Conservation (phyloP, 2,888 invertebrate genomes). For the Branchinecta sandiegonensis region DNA sequence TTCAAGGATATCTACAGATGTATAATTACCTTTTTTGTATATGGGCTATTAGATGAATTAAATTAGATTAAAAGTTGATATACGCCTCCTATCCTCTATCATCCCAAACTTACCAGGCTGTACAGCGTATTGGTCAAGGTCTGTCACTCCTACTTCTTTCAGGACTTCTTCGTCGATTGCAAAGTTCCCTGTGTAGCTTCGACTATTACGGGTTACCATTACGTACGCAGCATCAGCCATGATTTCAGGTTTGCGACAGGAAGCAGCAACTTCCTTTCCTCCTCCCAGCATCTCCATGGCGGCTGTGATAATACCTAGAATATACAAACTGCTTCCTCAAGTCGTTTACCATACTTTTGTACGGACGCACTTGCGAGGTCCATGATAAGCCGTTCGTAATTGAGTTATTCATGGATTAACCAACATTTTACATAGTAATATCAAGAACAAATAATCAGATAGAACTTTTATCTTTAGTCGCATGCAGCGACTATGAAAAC, state of each 20-base stretch:
- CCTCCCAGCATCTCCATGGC: slow-evolving; percentile 77
- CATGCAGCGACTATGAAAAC: too few relatives aligned
- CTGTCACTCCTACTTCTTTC: slow-evolving; percentile 56
- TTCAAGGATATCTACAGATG: too few relatives aligned
- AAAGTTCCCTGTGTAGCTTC: slow-evolving; percentile 69
- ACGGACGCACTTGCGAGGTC: too few relatives aligned
- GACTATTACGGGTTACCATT: slow-evolving; percentile 61
- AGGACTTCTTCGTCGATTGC: slow-evolving; percentile 82
- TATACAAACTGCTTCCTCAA: neutral
- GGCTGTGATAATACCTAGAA: slow-evolving; percentile 72
- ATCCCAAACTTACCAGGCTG: slow-evolving; percentile 47
- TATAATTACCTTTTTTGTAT: too few relatives aligned
- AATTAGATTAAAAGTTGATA: too few relatives aligned
- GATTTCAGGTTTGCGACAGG: slow-evolving; percentile 65
- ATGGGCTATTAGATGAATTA: too few relatives aligned
- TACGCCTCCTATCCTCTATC: too few relatives aligned
- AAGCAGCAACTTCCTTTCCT: slow-evolving; percentile 42
- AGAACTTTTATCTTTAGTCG: too few relatives aligned
- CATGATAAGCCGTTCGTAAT: neutral
- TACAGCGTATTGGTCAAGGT: slow-evolving; percentile 70
- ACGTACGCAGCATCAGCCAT: slow-evolving; percentile 79
- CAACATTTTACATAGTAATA: too few relatives aligned
- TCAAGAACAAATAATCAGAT: too few relatives aligned
- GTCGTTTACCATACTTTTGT: too few relatives aligned
- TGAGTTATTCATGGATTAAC: too few relatives aligned